These are phyloP conservation scores for Dromococcyx pavoninus DNA, from an alignment of 2,797 vertebrate genomes.

Conservation along the genomic window DNA sequence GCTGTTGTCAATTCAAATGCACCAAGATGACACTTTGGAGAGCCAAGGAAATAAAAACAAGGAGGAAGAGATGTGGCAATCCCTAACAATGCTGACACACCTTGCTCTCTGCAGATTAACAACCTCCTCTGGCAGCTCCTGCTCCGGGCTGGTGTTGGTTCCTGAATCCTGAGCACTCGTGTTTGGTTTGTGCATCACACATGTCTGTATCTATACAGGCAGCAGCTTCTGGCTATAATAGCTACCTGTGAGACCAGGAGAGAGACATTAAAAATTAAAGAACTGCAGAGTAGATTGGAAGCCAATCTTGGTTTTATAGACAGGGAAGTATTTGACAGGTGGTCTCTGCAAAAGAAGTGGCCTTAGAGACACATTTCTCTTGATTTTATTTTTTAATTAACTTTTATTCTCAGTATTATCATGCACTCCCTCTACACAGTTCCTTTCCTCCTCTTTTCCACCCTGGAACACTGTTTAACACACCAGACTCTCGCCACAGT, in stretches of 20 bases:
- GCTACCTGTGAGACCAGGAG: slow-evolving; percentile 72
- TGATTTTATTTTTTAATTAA: slow-evolving; percentile 87
- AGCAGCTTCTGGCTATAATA: slow-evolving; percentile 66
- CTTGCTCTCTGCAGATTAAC: neutral
- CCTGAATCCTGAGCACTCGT: neutral
- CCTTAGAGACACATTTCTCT: slow-evolving; percentile 80
- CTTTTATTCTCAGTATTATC: slow-evolving; percentile 77
- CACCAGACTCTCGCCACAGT: neutral
- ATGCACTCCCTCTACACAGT: neutral
- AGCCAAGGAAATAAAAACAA: neutral
- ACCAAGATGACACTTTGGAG: neutral
- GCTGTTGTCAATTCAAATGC: neutral
- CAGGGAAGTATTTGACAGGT: slow-evolving; percentile 78
- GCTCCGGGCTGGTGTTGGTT: neutral
- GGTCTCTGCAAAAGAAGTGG: slow-evolving; percentile 73
- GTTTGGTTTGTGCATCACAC: slow-evolving; percentile 9
- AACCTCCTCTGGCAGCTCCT: neutral
- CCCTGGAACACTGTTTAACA: slow-evolving; percentile 52
- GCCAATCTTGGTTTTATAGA: slow-evolving; percentile 74
- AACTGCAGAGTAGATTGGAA: slow-evolving; percentile 64
- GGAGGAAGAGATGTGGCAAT: neutral
- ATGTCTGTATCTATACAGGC: slow-evolving; percentile 56
- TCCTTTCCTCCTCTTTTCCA: slow-evolving; percentile 29
- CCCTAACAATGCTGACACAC: neutral
- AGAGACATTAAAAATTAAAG: slow-evolving; percentile 81